A percentile compares a stretch with the other conserved stretches of the same genome.
Evolutionary conservation across 2,113 vertebrate species (phyloP).

Genomic region (Cottus gobio): DNA sequence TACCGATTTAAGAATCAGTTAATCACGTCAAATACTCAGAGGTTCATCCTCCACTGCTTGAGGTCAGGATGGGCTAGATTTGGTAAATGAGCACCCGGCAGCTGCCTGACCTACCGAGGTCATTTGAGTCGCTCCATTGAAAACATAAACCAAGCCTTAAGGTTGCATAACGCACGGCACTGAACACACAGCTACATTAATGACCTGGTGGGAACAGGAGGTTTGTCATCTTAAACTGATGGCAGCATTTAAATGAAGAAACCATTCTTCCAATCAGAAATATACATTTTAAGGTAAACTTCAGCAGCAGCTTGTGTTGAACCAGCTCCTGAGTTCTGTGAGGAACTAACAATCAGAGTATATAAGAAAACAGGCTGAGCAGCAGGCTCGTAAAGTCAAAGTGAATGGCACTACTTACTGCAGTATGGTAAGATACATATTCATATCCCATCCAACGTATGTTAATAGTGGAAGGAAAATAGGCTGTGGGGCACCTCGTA

Average conservation of each 20-base stretch:
- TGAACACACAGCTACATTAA: background rate
- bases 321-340: background rate
- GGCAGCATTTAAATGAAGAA: background rate
- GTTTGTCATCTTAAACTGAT: background rate
- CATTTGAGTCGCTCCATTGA: background rate
- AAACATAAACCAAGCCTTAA: constrained; percentile 5
- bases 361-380: background rate
- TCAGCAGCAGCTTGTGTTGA: background rate
- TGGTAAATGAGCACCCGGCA: constrained; percentile 23
- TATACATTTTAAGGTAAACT: background rate
- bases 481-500: constrained; percentile 1
- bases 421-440: background rate
- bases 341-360: background rate
- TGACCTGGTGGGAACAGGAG: background rate
- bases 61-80: constrained; percentile 6
- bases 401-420: background rate
- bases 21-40: background rate
- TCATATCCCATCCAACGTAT: background rate
- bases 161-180: background rate
- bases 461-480: background rate
- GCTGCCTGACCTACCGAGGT: constrained; percentile 32
- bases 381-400: too few species aligned
- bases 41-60: background rate
- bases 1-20: background rate
- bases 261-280: background rate